Conservation (phyloP, 2,113 vertebrate genomes). For the Sitta europaea region DNA sequence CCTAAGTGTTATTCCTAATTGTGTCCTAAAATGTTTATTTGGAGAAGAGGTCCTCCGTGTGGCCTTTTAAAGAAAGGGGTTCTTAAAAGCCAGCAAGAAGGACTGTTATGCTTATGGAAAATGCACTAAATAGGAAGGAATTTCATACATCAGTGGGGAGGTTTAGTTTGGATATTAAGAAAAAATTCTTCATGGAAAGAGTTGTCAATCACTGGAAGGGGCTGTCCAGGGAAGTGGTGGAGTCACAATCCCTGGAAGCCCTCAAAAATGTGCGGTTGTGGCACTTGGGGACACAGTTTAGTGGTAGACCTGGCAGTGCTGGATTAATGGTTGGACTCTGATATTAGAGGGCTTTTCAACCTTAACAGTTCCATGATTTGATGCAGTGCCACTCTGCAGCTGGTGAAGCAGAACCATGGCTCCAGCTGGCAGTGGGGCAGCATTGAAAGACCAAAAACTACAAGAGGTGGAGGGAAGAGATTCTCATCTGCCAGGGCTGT, state of each 20-base stretch:
- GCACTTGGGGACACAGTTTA: rapidly evolving
- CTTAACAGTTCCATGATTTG: background rate
- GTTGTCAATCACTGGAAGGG: background rate
- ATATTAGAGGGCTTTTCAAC: background rate
- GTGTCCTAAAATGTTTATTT: background rate
- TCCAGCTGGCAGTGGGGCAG: background rate
- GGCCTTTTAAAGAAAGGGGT: background rate
- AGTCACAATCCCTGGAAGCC: background rate
- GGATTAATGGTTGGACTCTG: background rate
- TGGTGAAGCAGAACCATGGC: background rate
- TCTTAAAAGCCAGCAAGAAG: background rate
- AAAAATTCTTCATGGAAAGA: background rate
- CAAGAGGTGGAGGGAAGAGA: background rate
- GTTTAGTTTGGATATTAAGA: background rate
- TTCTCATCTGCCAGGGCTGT: background rate
- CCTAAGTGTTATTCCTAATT: background rate
- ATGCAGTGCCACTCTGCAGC: background rate
- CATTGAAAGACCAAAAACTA: background rate
- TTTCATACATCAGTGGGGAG: background rate
- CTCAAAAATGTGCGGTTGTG: background rate
- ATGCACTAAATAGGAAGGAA: background rate
- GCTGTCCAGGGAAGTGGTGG: background rate
- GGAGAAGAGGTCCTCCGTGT: background rate
- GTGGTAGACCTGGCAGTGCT: background rate
- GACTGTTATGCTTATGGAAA: background rate